Conservation (phyloP, 2,888 invertebrate genomes). For the Parelbella ahira region DNA sequence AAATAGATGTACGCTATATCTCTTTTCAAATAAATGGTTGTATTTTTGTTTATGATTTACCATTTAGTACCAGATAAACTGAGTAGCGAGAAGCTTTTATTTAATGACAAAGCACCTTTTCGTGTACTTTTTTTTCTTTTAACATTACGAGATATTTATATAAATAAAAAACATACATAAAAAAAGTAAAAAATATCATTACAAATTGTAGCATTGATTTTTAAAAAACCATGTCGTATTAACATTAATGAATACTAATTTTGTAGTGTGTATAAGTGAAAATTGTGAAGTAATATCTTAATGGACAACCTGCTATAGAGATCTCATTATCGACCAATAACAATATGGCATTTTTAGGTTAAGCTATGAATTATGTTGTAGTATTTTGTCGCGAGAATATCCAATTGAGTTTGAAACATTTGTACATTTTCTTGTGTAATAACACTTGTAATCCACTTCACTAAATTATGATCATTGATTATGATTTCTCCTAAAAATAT, state of each 20-base stretch:
- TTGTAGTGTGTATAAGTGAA: conserved; percentile 57
- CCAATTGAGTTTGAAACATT: conserved; percentile 42
- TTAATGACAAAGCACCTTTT: conserved; percentile 30
- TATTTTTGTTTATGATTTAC: conserved; percentile 51
- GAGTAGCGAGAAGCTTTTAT: conserved; percentile 32
- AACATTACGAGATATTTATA: conserved; percentile 49
- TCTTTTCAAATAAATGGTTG: conserved; percentile 54
- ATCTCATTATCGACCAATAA: conserved; percentile 80
- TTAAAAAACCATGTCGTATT: conserved; percentile 53
- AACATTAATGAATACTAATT: conserved; percentile 57
- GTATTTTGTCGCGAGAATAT: conserved; percentile 48
- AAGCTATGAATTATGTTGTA: conserved; percentile 58
- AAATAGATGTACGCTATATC: conserved; percentile 54
- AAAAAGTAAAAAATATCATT: conserved; percentile 50
- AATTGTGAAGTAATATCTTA: conserved; percentile 63
- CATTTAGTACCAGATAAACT: conserved; percentile 34
- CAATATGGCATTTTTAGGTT: conserved; percentile 79
- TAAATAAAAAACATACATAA: conserved; percentile 36
- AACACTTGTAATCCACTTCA: conserved; percentile 42
- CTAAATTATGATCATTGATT: conserved; percentile 62
- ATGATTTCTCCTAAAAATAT: conserved; percentile 53
- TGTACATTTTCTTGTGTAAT: conserved; percentile 46
- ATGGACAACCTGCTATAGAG: conserved; percentile 72
- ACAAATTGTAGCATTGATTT: conserved; percentile 65
- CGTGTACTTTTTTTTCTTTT: conserved; percentile 42